A percentile compares a stretch with the other conserved stretches of the same genome.
These are phyloP conservation scores for Chaetura pelagica DNA, from an alignment of 2,113 vertebrate genomes.

Conservation along the genomic window DNA sequence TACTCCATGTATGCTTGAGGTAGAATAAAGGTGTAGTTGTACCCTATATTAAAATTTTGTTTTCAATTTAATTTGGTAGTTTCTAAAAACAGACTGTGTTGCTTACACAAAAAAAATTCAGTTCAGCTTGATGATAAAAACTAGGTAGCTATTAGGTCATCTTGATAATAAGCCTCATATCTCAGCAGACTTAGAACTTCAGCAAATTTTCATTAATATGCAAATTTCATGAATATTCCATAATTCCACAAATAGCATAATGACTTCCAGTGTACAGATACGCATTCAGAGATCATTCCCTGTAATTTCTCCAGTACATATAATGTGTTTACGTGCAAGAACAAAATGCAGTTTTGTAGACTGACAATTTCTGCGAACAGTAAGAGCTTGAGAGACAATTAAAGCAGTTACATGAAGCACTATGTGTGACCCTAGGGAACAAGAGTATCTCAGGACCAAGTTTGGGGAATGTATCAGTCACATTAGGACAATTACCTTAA, in stretches of 20 bases:
- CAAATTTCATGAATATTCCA: conserved; percentile 12
- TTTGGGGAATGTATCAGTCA: not conserved
- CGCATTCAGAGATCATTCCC: not conserved
- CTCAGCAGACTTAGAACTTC: not conserved
- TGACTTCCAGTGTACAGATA: conserved; percentile 2
- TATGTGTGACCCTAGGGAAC: not conserved
- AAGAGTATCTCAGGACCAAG: not conserved
- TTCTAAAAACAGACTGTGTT: not conserved
- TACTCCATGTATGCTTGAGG: not conserved
- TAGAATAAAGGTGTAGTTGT: not conserved
- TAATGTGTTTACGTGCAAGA: not conserved
- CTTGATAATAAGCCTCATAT: not conserved
- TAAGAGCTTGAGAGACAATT: not conserved
- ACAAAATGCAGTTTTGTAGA: not conserved
- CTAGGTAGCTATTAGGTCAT: conserved; percentile 8
- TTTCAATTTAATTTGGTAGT: not conserved
- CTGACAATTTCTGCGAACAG: not conserved
- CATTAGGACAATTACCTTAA: not conserved
- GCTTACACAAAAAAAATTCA: not conserved
- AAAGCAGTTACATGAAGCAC: not conserved
- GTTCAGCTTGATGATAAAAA: not conserved
- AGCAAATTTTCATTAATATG: not conserved
- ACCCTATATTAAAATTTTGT: not conserved
- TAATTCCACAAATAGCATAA: conserved; percentile 13
- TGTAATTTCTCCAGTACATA: not conserved